phyloP scores from a whole-genome alignment of 1,140 invertebrate species.

The Atta cephalotes region DNA sequence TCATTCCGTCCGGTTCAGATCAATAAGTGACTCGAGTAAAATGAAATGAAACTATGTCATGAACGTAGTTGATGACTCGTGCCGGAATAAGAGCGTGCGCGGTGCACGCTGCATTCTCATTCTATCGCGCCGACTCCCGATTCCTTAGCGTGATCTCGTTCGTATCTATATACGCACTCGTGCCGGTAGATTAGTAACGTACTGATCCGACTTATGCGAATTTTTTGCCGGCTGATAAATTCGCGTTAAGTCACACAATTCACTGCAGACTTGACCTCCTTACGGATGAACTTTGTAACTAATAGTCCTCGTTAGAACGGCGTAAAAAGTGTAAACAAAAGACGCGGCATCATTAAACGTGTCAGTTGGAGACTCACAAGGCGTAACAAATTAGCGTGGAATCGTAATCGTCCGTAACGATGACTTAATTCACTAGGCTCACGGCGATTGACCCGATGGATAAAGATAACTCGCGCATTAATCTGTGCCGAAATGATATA shows the following conservation, averaged over 20 bases:
- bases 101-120: constrained; percentile 27
- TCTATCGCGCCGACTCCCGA: not conserved
- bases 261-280: not conserved
- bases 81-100: constrained; percentile 19
- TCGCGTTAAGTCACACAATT: not conserved
- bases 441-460: constrained; percentile 28
- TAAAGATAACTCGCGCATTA: not conserved
- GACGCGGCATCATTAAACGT: constrained; percentile 46
- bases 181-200: constrained; percentile 22
- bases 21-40: constrained; percentile 34
- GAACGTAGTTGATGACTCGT: constrained; percentile 48
- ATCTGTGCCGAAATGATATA: not conserved
- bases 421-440: constrained; percentile 27
- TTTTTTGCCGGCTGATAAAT: constrained; percentile 23
- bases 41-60: constrained; percentile 55
- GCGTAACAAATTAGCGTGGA: constrained; percentile 41
- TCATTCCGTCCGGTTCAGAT: constrained; percentile 38
- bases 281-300: not conserved
- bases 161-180: constrained; percentile 5
- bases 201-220: not conserved
- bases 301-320: constrained; percentile 23
- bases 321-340: constrained; percentile 32
- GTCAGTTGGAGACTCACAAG: not conserved
- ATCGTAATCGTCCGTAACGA: constrained; percentile 31
- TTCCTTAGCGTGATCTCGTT: constrained; percentile 29